These are phyloP conservation scores for Pseudomyrmex concolor DNA, from an alignment of 1,140 invertebrate species.

Conservation along the genomic window DNA sequence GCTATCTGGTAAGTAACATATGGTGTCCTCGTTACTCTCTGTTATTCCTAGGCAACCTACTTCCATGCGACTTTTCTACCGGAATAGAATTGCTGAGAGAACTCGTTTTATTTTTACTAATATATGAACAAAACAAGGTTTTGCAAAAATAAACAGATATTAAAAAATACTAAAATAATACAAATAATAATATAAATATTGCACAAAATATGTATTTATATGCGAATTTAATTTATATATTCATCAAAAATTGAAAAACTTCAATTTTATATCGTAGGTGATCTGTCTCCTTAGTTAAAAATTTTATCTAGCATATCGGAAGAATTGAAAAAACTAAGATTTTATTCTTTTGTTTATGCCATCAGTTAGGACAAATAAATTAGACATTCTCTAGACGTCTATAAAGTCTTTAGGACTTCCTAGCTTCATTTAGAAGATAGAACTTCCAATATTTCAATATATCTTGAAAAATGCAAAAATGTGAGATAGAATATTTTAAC, in stretches of 20 bases:
- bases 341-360: no score
- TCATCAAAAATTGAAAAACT: background rate
- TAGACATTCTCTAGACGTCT: no score
- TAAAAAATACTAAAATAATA: background rate
- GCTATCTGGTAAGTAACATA: conserved; percentile 85
- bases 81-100: background rate
- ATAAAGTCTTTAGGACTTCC: no score
- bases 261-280: background rate
- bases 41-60: conserved; percentile 53
- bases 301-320: no score
- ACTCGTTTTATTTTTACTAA: conserved; percentile 1
- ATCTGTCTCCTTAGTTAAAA: no score
- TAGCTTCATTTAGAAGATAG: no score
- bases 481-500: no score
- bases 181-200: background rate
- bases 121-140: background rate
- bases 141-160: background rate
- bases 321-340: no score
- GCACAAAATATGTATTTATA: conserved; percentile 7
- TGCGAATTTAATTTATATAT: background rate
- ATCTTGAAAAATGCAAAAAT: no score
- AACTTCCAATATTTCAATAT: no score
- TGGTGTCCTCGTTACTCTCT: conserved; percentile 37
- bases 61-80: conserved; percentile 26
- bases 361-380: no score